Base-by-base conservation (phyloP, 1,140 invertebrate genomes). In the Augochlora pura region DNA sequence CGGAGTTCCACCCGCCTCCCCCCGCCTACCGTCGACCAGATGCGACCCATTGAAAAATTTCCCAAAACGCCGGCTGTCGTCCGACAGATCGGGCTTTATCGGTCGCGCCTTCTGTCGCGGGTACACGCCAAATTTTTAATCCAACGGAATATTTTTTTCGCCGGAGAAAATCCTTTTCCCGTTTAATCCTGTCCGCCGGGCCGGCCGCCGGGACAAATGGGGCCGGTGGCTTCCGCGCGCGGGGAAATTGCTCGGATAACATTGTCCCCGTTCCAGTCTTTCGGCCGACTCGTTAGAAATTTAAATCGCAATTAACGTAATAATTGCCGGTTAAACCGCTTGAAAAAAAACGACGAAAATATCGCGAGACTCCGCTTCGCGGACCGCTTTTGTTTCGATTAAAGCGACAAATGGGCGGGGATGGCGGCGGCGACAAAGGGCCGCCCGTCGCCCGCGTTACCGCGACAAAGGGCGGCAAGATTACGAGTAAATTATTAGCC, bases 81-180 rank as follows among this genome's bases (percentile, higher is more conserved):
- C 18, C 21, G n/a, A 0, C 21, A 21, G 14, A 21, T 16, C 18
- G 12, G 5, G 39, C 42, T 63, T 73, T 65, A 54, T 65, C 49
- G 32, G 18, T 4, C 5, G 14, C 38, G 1, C 8, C 57, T 42
- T 23, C 52, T 18, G 25, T 4, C 69, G 27, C 21, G 16, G 2
- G 49, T 27, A 52, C 27, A 74, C 71, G n/a, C n/a, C n/a, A 65
- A 57, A 74, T 74, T 74, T 74, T 74, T 74, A 74, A 74, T 74
- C 62, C 62, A 10, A 39, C 2, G 38, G 71, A 74, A 65, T 65
- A 74, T 74, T 54, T 74, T 52, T 57, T n/a, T n/a, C 54, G 9
- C 12, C 16, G 8, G n/a, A 5, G 14, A 32, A 69, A 77, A 68
- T 62, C 27, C 54, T 49, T 70, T 52, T 21, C 18, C 52, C 75